A percentile compares a stretch with the other conserved stretches of the same genome.
phyloP scores from a whole-genome alignment of 1,140 invertebrate genomes.

The Pseudomyrmex concolor region DNA sequence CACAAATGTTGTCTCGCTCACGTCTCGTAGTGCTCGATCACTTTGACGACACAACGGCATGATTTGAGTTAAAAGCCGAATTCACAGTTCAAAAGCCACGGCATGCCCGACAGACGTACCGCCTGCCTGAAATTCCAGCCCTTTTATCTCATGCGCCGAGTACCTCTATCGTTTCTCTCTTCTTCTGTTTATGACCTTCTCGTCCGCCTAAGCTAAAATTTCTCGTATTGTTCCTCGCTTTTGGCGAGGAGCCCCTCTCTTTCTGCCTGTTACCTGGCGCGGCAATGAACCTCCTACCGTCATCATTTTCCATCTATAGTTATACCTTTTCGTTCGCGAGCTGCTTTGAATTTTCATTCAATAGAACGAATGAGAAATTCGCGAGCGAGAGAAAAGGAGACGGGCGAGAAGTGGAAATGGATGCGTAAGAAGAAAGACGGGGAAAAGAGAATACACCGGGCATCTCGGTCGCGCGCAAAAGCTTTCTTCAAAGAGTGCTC shows the following conservation, averaged over 20 bases:
- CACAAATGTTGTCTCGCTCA: constrained; percentile 14
- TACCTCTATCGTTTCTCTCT: constrained; percentile 12
- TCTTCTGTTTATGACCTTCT: neutral
- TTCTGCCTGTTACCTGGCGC: constrained; percentile 1
- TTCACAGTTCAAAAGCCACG: constrained; percentile 39
- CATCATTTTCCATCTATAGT: constrained; percentile 34
- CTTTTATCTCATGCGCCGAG: constrained; percentile 44
- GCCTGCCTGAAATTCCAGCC: constrained; percentile 37
- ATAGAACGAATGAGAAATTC: constrained; percentile 47
- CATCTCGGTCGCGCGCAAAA: constrained; percentile 69
- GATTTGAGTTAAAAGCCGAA: constrained; percentile 56
- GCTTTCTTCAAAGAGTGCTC: constrained; percentile 75
- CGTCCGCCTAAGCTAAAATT: constrained; percentile 57
- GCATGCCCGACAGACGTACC: constrained; percentile 33
- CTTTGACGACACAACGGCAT: constrained; percentile 9
- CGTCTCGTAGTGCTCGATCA: constrained; percentile 32
- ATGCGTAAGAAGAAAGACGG: constrained; percentile 25
- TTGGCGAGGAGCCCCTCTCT: constrained; percentile 27
- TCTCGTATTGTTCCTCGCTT: constrained; percentile 69
- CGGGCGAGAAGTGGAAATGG: constrained; percentile 30
- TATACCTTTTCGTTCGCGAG: constrained; percentile 36
- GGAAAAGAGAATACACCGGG: constrained; percentile 31
- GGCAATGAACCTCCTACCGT: neutral
- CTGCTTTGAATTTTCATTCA: constrained; percentile 69
- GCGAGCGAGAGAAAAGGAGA: constrained; percentile 23